phyloP scores from a whole-genome alignment of 1,140 invertebrate genomes.

The Bacillus rossius region DNA sequence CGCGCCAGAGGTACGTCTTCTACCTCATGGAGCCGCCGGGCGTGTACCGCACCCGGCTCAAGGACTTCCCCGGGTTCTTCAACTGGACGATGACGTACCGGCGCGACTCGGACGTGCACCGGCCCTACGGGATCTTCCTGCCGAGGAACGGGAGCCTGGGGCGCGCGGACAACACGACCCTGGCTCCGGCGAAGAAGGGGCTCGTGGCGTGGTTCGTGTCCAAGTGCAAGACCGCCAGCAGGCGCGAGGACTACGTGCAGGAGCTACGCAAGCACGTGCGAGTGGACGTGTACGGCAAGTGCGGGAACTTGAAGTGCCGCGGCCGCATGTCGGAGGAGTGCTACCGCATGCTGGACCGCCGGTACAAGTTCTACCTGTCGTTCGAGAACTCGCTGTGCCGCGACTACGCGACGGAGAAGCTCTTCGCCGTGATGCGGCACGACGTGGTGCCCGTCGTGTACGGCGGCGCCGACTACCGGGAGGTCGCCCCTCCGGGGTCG shows the following conservation, averaged over 20 bases:
- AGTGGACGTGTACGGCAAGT: slow-evolving; percentile 52
- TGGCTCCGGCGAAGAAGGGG: slow-evolving; percentile 19
- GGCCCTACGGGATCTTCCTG: slow-evolving; percentile 43
- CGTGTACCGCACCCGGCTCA: neutral
- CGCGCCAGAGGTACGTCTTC: too few relatives aligned
- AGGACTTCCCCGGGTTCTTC: slow-evolving; percentile 36
- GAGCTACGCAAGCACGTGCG: slow-evolving; percentile 42
- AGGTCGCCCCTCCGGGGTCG: slow-evolving; percentile 36
- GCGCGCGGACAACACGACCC: neutral
- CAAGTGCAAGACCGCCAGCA: slow-evolving; percentile 43
- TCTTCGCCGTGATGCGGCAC: slow-evolving; percentile 27
- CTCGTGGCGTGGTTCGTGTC: slow-evolving; percentile 47
- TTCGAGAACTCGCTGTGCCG: slow-evolving; percentile 40
- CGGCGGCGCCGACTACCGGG: slow-evolving; percentile 28
- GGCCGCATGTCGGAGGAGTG: slow-evolving; percentile 19
- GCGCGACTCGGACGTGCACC: slow-evolving; percentile 46
- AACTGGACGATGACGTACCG: slow-evolving; percentile 57
- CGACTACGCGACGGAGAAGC: slow-evolving; percentile 43
- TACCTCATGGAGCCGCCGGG: neutral
- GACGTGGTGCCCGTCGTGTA: slow-evolving; percentile 35
- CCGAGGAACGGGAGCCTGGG: neutral
- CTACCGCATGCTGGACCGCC: slow-evolving; percentile 21
- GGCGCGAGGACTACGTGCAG: slow-evolving; percentile 41
- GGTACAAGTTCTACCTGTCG: slow-evolving; percentile 39
- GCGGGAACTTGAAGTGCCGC: slow-evolving; percentile 31